A percentile compares a stretch with the other conserved stretches of the same genome.
Evolutionary conservation across 2,888 invertebrate species (phyloP).

Genomic region (Linhomoeus sp.): DNA sequence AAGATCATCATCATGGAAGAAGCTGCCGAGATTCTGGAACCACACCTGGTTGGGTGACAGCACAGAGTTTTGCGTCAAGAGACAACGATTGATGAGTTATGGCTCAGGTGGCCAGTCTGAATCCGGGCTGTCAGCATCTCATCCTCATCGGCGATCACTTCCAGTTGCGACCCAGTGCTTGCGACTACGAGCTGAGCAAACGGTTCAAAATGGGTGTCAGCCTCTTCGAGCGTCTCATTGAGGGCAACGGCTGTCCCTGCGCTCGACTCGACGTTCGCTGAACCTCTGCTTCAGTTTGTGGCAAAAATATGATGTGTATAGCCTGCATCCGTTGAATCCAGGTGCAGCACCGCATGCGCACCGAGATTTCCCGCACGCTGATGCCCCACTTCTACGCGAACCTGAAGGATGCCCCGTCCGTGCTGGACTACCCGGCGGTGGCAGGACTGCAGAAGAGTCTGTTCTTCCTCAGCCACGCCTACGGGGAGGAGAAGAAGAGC

Average conservation of each 20-base stretch:
- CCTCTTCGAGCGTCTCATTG: constrained; percentile 57
- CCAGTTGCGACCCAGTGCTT: constrained; percentile 52
- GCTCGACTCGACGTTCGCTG: too few relatives aligned
- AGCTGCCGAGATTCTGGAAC: neutral
- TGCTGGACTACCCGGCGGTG: constrained; percentile 39
- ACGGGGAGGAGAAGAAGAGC: too few relatives aligned
- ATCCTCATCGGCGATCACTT: constrained; percentile 69
- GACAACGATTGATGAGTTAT: too few relatives aligned
- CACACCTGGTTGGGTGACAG: constrained; percentile 26
- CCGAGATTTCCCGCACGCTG: constrained; percentile 44
- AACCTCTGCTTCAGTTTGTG: too few relatives aligned
- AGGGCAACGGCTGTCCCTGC: too few relatives aligned
- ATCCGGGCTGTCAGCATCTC: too few relatives aligned
- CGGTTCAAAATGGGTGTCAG: constrained; percentile 52
- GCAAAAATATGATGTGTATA: too few relatives aligned
- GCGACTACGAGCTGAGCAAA: constrained; percentile 45
- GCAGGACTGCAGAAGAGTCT: constrained; percentile 41
- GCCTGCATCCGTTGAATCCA: too few relatives aligned
- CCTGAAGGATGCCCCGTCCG: constrained; percentile 34
- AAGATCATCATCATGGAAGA: constrained; percentile 5
- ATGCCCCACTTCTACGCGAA: constrained; percentile 50
- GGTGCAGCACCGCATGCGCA: constrained; percentile 58
- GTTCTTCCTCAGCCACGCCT: too few relatives aligned
- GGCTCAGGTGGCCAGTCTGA: too few relatives aligned
- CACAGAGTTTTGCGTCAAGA: too few relatives aligned